Evolutionary conservation across 1,140 invertebrate species (phyloP).

Genomic region (Neoseiulus cucumeris): DNA sequence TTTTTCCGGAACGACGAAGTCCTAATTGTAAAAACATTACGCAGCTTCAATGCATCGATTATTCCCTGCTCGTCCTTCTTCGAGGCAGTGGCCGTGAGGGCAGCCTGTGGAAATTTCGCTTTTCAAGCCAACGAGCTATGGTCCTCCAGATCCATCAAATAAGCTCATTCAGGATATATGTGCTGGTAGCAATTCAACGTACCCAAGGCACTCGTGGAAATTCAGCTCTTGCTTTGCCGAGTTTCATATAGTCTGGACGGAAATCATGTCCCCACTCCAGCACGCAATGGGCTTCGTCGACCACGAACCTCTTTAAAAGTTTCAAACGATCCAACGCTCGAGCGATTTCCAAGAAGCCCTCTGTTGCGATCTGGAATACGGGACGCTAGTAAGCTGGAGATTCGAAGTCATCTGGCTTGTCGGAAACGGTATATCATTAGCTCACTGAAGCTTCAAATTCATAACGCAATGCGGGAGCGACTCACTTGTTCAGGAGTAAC

Average conservation of each 20-base stretch:
- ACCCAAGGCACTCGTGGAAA: conserved; percentile 54
- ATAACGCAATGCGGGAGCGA: no score
- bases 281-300: conserved; percentile 95
- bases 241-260: conserved; percentile 72
- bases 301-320: conserved; percentile 32
- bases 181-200: conserved; percentile 11
- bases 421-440: background rate
- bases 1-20: conserved; percentile 42
- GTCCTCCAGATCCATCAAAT: no score
- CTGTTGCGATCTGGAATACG: background rate
- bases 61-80: conserved; percentile 38
- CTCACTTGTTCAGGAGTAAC: conserved; percentile 70
- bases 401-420: background rate
- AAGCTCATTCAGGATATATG: no score
- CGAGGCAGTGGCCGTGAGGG: conserved; percentile 78
- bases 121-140: no score
- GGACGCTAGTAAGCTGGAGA: background rate
- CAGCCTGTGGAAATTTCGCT: conserved; percentile 24
- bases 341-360: background rate
- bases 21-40: conserved; percentile 33
- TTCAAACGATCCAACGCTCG: background rate
- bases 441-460: no score
- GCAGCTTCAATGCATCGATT: conserved; percentile 33
- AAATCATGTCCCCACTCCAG: conserved; percentile 97
- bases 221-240: conserved; percentile 47